These are phyloP conservation scores for Galago senegalensis DNA, from an alignment of 2,797 vertebrate genomes.

Conservation along the genomic window DNA sequence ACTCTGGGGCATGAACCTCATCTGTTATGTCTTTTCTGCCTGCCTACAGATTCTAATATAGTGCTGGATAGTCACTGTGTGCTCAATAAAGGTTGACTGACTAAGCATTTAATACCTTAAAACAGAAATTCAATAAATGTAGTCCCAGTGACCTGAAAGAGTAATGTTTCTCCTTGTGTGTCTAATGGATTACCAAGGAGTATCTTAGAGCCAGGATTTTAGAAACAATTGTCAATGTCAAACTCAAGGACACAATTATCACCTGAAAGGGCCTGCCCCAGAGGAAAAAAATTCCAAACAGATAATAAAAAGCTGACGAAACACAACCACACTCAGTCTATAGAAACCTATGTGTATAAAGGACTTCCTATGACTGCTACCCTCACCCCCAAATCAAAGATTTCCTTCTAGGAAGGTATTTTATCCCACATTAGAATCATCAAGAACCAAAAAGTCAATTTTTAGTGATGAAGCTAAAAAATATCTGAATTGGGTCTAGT, in stretches of 20 bases:
- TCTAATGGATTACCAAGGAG: conserved; percentile 74
- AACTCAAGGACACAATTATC: conserved; percentile 71
- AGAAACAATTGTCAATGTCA: conserved; percentile 71
- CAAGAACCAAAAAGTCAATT: background rate
- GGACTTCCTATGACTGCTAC: background rate
- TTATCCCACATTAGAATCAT: background rate
- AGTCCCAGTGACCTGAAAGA: conserved; percentile 66
- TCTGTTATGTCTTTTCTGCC: conserved; percentile 16
- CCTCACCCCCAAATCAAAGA: background rate
- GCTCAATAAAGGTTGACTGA: conserved; percentile 70
- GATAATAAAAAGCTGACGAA: conserved; percentile 37
- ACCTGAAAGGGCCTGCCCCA: background rate
- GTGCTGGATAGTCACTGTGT: conserved; percentile 35
- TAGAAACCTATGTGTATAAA: background rate
- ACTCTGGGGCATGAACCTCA: background rate
- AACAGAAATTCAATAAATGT: conserved; percentile 80
- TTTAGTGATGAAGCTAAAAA: conserved; percentile 4
- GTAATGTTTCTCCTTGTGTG: conserved; percentile 64
- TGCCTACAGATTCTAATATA: conserved; percentile 60
- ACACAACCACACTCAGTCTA: background rate
- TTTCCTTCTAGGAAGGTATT: background rate
- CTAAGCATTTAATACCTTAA: conserved; percentile 76
- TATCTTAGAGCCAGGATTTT: conserved; percentile 64
- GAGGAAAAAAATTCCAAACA: conserved; percentile 35
- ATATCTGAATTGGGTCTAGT: background rate